Conservation (phyloP, 2,113 vertebrate species). For the Cyphotilapia sp. region DNA sequence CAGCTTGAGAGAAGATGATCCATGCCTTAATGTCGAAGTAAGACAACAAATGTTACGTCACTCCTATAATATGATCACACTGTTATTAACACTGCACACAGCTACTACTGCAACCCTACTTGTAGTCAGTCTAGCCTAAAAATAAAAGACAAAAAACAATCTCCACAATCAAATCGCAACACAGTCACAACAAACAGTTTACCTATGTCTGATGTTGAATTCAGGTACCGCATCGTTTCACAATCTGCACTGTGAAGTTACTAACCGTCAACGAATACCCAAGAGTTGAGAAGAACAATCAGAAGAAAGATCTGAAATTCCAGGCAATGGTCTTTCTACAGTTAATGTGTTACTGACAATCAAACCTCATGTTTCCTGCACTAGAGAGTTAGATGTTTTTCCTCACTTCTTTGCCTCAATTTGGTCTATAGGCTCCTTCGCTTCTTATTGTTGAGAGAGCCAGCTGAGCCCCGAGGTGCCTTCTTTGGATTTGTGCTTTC, state of each 20-base stretch:
- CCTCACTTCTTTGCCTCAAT: conserved; percentile 17
- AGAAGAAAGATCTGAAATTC: conserved; percentile 22
- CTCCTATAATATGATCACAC: conserved; percentile 68
- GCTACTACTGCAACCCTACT: conserved; percentile 65
- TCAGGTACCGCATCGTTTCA: conserved; percentile 27
- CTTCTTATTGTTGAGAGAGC: conserved; percentile 5
- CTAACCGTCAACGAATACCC: background rate
- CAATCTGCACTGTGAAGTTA: conserved; percentile 24
- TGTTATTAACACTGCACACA: conserved; percentile 69
- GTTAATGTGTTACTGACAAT: conserved; percentile 60
- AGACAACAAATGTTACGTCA: conserved; percentile 64
- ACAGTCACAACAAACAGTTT: conserved; percentile 59
- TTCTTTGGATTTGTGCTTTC: conserved; percentile 74
- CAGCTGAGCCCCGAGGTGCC: conserved; percentile 44
- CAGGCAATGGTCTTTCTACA: conserved; percentile 56
- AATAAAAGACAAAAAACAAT: conserved; percentile 27
- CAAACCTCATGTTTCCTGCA: conserved; percentile 14
- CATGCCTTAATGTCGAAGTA: conserved; percentile 62
- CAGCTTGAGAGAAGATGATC: conserved; percentile 60
- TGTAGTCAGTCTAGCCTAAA: conserved; percentile 55
- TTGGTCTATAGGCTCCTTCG: conserved; percentile 30
- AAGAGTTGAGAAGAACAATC: conserved; percentile 29
- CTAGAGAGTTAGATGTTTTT: background rate
- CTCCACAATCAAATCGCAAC: conserved; percentile 61
- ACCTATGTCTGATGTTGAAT: conserved; percentile 33